Conservation (phyloP, 2,888 invertebrate species). For the Cerastis rubricosa region DNA sequence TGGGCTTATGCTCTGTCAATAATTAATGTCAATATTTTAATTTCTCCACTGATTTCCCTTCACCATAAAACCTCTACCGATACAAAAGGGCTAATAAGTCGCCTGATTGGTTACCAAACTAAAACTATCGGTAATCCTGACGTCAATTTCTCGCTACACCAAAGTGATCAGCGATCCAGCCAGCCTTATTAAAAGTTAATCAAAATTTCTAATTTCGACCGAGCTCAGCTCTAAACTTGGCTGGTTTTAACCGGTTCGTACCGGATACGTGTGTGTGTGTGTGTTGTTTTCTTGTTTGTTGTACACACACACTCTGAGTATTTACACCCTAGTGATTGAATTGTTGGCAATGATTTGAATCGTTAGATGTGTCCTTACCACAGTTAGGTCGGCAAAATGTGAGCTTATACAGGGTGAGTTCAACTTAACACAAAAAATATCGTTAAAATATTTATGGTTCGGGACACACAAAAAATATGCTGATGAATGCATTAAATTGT, state of each 20-base stretch:
- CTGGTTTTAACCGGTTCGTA: slow-evolving; percentile 46
- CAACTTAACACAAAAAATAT: too few species aligned
- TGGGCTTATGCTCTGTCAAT: not conserved
- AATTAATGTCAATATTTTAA: not conserved
- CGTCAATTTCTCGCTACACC: slow-evolving; percentile 40
- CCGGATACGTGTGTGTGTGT: slow-evolving; percentile 40
- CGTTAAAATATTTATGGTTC: too few species aligned
- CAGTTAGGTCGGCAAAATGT: not conserved
- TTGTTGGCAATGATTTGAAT: not conserved
- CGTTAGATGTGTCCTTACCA: not conserved
- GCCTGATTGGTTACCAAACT: slow-evolving; percentile 30
- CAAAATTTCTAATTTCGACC: slow-evolving; percentile 70
- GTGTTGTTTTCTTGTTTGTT: slow-evolving; percentile 15
- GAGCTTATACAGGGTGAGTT: not conserved
- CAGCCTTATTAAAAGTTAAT: slow-evolving; percentile 79
- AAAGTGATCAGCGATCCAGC: slow-evolving; percentile 68
- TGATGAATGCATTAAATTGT: not conserved
- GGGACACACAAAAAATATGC: not conserved
- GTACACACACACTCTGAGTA: not conserved
- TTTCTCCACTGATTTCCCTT: not conserved
- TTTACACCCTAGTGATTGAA: slow-evolving; percentile 4
- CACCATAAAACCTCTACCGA: not conserved
- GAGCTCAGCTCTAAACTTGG: slow-evolving; percentile 66
- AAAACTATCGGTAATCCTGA: slow-evolving; percentile 41
- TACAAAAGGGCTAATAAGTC: slow-evolving; percentile 15